Percentiles rank a stretch among this genome's conserved stretches.
Conservation (phyloP, 2,888 invertebrate species). For the Diabrotica balteata region DNA sequence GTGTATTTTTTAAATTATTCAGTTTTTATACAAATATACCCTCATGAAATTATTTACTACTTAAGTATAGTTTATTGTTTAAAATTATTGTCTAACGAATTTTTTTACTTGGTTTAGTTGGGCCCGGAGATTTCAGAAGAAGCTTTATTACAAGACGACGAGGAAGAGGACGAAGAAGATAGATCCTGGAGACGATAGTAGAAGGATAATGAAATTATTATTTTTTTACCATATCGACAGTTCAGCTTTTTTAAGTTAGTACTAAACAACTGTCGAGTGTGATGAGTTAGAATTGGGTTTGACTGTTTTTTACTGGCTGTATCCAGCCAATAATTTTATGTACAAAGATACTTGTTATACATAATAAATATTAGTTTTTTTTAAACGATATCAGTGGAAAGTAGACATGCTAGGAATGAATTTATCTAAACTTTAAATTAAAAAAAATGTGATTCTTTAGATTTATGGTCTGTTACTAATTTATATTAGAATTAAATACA, state of each 20-base stretch:
- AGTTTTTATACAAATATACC: too few species aligned
- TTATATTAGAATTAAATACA: too few species aligned
- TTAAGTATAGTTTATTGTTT: too few species aligned
- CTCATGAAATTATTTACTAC: too few species aligned
- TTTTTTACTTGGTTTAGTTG: constrained; percentile 39
- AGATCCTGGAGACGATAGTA: constrained; percentile 90
- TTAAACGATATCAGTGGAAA: too few species aligned
- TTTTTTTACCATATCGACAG: constrained; percentile 22
- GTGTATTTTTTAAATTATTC: too few species aligned
- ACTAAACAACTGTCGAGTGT: constrained; percentile 24
- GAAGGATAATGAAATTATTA: constrained; percentile 2
- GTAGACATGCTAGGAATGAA: neutral
- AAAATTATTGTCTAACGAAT: too few species aligned
- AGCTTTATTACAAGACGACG: constrained; percentile 78
- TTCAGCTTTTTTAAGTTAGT: constrained; percentile 18
- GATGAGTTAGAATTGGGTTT: constrained; percentile 25
- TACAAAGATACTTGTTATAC: constrained; percentile 38
- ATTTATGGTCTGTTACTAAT: too few species aligned
- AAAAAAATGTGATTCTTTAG: too few species aligned
- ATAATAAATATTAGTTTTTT: constrained; percentile 17
- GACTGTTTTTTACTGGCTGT: constrained; percentile 28
- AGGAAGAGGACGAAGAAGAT: constrained; percentile 88
- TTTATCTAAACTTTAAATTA: neutral
- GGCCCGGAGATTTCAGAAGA: constrained; percentile 66
- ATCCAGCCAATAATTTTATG: constrained; percentile 27